These are phyloP conservation scores for Octopus sinensis DNA, from an alignment of 1,140 invertebrate species.

Conservation along the genomic window DNA sequence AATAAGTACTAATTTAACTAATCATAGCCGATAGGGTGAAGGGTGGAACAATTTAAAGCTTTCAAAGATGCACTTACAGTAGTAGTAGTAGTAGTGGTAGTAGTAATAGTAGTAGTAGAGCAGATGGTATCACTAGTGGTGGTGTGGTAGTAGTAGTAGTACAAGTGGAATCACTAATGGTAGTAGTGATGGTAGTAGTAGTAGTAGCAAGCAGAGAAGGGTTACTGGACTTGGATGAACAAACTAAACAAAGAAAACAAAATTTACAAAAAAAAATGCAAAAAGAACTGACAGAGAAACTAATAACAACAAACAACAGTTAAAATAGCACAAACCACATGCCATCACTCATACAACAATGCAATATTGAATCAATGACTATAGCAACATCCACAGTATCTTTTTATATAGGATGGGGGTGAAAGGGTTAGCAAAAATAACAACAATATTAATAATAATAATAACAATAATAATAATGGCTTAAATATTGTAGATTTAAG, in stretches of 20 bases:
- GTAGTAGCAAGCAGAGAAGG: not conserved
- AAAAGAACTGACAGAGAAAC: not conserved
- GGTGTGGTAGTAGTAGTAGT: not conserved
- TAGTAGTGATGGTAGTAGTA: constrained; percentile 1
- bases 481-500: no score
- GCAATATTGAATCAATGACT: no score
- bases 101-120: not conserved
- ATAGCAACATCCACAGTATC: no score
- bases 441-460: no score
- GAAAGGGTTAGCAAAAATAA: no score
- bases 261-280: not conserved
- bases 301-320: not conserved
- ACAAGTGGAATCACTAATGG: not conserved
- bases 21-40: no score
- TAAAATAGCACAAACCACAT: not conserved
- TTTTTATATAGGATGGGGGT: no score
- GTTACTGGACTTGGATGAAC: constrained; percentile 7
- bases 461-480: no score
- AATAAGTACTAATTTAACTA: no score
- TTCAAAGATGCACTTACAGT: constrained; percentile 6
- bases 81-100: not conserved
- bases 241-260: constrained; percentile 5
- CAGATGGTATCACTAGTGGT: not conserved
- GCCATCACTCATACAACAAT: no score
- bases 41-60: no score